A percentile compares a stretch with the other conserved stretches of the same genome.
phyloP scores from a whole-genome alignment of 92 coral and sea anemone species.

The Paramuricea clavata region DNA sequence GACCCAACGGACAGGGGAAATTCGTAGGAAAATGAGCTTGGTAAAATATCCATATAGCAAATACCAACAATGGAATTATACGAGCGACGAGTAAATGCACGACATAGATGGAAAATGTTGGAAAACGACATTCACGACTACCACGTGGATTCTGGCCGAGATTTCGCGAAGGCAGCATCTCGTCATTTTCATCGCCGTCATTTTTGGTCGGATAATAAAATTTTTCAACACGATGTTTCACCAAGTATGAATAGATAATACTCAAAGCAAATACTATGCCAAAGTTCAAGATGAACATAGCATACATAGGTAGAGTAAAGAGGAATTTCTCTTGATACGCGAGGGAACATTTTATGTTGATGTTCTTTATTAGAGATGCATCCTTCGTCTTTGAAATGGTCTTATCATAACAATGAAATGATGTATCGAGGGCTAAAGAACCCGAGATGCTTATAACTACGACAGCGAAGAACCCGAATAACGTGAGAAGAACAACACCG shows the following conservation, averaged over 20 bases:
- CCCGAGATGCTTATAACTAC: no score
- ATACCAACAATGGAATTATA: background rate
- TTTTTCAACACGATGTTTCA: no score
- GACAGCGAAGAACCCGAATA: background rate
- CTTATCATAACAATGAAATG: background rate
- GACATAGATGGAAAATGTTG: no score
- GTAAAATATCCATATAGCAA: background rate
- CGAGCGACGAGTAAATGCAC: background rate
- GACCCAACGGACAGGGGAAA: background rate
- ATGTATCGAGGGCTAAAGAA: no score
- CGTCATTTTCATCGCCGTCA: conserved; percentile 1
- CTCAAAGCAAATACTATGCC: no score
- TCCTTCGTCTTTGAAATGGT: background rate
- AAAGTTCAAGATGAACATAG: no score
- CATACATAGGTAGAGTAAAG: no score
- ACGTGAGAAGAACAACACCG: conserved; percentile 3
- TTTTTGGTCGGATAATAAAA: conserved; percentile 13
- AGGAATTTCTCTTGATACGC: no score
- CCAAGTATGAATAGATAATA: no score
- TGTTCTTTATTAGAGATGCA: no score
- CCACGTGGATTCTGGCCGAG: no score
- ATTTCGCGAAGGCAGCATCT: background rate
- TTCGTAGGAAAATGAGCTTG: background rate
- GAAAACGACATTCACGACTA: background rate
- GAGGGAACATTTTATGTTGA: no score